Evolutionary conservation across 2,888 invertebrate species (phyloP), one percentile per base, ranked within the genome.

Genomic region (Melanotus villosus): DNA sequence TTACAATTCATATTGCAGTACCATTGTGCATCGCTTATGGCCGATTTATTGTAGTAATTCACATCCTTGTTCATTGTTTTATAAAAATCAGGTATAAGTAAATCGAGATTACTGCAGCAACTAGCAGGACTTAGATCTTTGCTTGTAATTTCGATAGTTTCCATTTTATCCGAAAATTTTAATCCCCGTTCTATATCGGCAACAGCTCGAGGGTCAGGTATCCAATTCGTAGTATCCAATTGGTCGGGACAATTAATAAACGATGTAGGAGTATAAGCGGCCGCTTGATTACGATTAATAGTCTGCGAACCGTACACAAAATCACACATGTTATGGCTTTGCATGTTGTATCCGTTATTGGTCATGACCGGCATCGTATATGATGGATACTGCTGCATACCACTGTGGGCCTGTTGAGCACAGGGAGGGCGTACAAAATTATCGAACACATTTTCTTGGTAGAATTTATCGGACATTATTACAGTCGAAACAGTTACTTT

Each of bases 61-160:
- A 60, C 45, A 47, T 79, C 77, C 68, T 78, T 79, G 23, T 60
- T 72, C 4, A 70, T n/a, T n/a, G 45, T 70, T 72, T 81, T 82
- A 69, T 78, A 80, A 41, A 78, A 73, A 56, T 82, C 81, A 0
- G 80, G 78, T 36, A 80, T 63, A 16, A 81, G 62, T 18, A 77
- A 70, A 66, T 82, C 81, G 38, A 79, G 45, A 62, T 76, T 81
- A 65, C 80, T 82, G 64, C 80, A 82, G 58, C 79, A 82, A 73
- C 80, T 82, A 4, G 77, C 78, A 1, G 83, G 83, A 65, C 83
- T 83, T 54, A 82, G 73, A 74, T 83, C 82, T 74, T 83, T 83
- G 69, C 77, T 80, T 2, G 76, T 76, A 19, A 82, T 79, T 67
- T 83, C 83, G 56, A 81, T 78, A 54, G 77, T 79, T 69, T 83